Base-by-base conservation (phyloP, 2,113 vertebrate species). In the Antigone vipio region DNA sequence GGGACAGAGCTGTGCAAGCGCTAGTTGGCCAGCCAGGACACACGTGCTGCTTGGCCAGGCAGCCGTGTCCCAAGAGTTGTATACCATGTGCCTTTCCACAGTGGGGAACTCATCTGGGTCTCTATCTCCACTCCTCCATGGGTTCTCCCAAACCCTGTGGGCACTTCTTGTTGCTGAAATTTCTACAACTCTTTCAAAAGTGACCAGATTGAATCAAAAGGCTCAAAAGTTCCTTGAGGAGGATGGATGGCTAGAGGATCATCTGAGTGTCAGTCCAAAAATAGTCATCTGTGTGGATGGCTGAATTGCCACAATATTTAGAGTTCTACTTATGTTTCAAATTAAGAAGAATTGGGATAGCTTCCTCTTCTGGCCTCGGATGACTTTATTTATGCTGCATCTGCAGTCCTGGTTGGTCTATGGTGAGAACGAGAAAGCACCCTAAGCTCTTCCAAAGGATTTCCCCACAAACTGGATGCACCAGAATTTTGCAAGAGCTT, bases 401-500 rank as follows among this genome's bases (percentile, higher is more conserved):
- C 52, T 83, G 45, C 14, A 85, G 27, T 47, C 44, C 45, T 89
- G 44, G 13, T 22, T 92, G 71, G 68, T 19, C 23, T 60, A 8
- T 19, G 27, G 16, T 40, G 21, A 74, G 50, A 55, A 55, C 44
- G 42, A 83, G 52, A 93, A 92, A 66, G 56, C 7, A 29, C 40
- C 38, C 42, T 68, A 44, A 69, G 22, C 10, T 30, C 20, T 79
- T 77, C 38, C 32, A 15, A 59, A 79, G 44, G 45, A 83, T 82
- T 95, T 91, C 44, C 50, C 63, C 67, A 79, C 62, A 50, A 60
- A 85, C 77, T 94, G 84, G 55, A 94, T 85, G 85, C 32, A 64
- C 77, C n/a, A 79, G 87, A 85, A 59, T 95, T 94, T 79, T 79
- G 84, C 67, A 96, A 94, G 62, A 77, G 23, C 29, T 81, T 52